These are phyloP conservation scores for Trichogramma dendrolimi DNA, from an alignment of 2,888 invertebrate genomes.

Conservation along the genomic window DNA sequence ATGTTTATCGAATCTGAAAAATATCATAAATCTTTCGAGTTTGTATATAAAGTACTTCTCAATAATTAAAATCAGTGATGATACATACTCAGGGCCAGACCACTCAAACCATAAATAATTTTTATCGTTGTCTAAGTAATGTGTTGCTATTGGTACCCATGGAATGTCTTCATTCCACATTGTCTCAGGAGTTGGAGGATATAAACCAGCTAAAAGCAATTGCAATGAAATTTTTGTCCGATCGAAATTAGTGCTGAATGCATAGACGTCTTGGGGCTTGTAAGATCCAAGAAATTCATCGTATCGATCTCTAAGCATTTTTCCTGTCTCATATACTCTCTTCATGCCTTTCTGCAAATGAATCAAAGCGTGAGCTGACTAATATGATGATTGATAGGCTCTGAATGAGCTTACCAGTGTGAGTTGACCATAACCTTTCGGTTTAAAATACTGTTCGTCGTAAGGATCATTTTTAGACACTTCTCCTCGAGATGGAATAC, in stretches of 20 bases:
- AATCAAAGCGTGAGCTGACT: no score
- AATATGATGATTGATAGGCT: no score
- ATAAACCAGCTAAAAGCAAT: slow-evolving; percentile 55
- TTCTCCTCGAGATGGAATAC: no score
- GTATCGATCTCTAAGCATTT: slow-evolving; percentile 44
- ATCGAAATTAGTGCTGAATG: slow-evolving; percentile 54
- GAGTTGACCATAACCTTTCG: no score
- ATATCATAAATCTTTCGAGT: no score
- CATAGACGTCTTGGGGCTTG: slow-evolving; percentile 42
- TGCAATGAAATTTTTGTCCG: slow-evolving; percentile 58
- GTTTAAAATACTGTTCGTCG: no score
- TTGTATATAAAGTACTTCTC: no score
- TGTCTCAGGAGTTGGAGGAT: slow-evolving; percentile 53
- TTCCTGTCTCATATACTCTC: slow-evolving; percentile 46
- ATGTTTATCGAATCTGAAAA: no score
- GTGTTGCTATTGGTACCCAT: slow-evolving; percentile 61
- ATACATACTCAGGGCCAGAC: not conserved
- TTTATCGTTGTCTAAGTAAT: not conserved
- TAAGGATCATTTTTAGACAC: no score
- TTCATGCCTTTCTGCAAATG: slow-evolving; percentile 36
- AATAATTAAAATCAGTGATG: not conserved
- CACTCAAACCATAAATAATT: not conserved
- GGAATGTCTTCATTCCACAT: slow-evolving; percentile 57
- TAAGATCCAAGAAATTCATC: slow-evolving; percentile 43
- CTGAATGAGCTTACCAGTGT: no score